A percentile compares a stretch with the other conserved stretches of the same genome.
These are phyloP conservation scores for Baryphthengus martii DNA, from an alignment of 2,113 vertebrate species.

Conservation along the genomic window DNA sequence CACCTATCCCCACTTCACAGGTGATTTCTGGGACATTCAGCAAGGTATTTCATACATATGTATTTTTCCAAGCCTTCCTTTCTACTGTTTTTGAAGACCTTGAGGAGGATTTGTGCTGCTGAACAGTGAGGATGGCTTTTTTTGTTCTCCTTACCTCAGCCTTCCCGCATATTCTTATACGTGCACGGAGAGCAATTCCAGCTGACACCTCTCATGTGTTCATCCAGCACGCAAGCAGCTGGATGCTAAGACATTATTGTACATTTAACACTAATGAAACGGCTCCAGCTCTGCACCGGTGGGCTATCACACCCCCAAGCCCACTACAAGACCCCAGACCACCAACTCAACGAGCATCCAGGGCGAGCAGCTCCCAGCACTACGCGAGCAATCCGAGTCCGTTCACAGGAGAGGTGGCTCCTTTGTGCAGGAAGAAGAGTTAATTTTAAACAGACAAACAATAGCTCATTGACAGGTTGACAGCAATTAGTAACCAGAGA, in stretches of 20 bases:
- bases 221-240: not conserved
- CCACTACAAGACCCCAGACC: not conserved
- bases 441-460: conserved; percentile 63
- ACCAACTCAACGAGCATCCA: not conserved
- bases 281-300: not conserved
- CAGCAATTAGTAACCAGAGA: conserved; percentile 48
- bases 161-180: not conserved
- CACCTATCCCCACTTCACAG: not conserved
- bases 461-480: conserved; percentile 33
- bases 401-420: not conserved
- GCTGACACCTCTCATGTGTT: not conserved
- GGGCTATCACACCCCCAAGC: not conserved
- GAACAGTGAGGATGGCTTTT: not conserved
- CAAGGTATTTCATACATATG: not conserved
- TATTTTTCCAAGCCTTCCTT: not conserved
- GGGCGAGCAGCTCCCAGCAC: not conserved
- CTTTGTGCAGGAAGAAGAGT: not conserved
- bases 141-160: not conserved
- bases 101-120: not conserved
- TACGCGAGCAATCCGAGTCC: not conserved
- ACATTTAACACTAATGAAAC: not conserved
- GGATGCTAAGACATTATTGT: not conserved
- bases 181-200: not conserved
- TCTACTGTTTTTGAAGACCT: not conserved
- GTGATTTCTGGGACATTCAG: not conserved